These are phyloP conservation scores for Chrysaora quinquecirrha DNA, from an alignment of 30 jellyfish, hydroid and myxozoan genomes.

Conservation along the genomic window DNA sequence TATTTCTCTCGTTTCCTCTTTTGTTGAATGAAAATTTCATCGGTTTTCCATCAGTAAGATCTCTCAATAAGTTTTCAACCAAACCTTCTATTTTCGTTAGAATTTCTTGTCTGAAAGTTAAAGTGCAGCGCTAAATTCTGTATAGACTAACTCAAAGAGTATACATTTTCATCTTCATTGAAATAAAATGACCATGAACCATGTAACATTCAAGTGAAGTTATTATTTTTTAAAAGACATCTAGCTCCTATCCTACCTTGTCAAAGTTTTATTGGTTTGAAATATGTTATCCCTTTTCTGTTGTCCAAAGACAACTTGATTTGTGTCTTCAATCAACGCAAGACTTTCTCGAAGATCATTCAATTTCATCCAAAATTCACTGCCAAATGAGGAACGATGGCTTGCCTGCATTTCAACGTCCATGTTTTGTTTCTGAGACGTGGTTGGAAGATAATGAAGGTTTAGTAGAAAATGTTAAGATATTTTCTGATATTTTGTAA, in stretches of 20 bases:
- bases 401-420: neutral
- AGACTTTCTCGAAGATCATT: slow-evolving; percentile 18
- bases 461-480: too few species aligned
- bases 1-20: slow-evolving; percentile 72
- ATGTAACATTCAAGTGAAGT: neutral
- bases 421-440: too few species aligned
- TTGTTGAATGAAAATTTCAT: slow-evolving; percentile 79
- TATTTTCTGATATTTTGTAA: too few species aligned
- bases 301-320: slow-evolving; percentile 1
- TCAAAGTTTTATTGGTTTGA: neutral
- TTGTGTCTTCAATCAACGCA: slow-evolving; percentile 38
- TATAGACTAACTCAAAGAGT: neutral
- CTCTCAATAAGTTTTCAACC: slow-evolving; percentile 39
- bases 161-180: neutral
- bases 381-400: neutral
- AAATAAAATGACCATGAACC: neutral
- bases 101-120: slow-evolving; percentile 45
- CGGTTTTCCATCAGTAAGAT: slow-evolving; percentile 49
- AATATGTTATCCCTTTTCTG: slow-evolving; percentile 3
- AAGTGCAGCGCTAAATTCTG: too few species aligned
- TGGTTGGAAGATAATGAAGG: too few species aligned
- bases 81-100: slow-evolving; percentile 55
- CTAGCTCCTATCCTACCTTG: neutral
- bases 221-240: neutral
- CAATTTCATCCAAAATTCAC: slow-evolving; percentile 53